A percentile compares a stretch with the other conserved stretches of the same genome.
phyloP scores from a whole-genome alignment of 2,888 invertebrate species.

The Cantharis nigra region DNA sequence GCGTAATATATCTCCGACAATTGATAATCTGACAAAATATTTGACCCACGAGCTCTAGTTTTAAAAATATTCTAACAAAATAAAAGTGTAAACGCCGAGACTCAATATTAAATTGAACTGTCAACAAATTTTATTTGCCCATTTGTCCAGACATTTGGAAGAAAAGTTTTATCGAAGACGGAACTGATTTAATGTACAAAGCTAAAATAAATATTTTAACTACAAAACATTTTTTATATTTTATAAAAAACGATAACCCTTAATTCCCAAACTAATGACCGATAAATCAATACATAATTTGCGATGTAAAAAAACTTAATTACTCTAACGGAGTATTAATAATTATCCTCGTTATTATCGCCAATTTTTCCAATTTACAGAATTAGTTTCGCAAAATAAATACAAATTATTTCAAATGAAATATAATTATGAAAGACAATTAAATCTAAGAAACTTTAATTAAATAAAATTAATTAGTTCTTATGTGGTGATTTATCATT shows the following conservation, averaged over 20 bases:
- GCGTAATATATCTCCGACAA: too few relatives aligned
- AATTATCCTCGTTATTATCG: background rate
- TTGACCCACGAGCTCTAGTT: too few relatives aligned
- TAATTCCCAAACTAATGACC: background rate
- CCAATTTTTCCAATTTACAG: background rate
- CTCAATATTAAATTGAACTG: too few relatives aligned
- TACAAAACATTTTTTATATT: background rate
- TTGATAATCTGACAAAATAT: too few relatives aligned
- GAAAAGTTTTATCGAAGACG: background rate
- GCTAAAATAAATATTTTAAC: background rate
- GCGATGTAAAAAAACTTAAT: background rate
- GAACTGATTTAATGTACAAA: background rate
- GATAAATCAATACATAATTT: background rate
- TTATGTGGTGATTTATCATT: background rate
- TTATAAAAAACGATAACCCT: background rate
- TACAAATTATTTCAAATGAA: background rate
- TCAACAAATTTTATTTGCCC: too few relatives aligned
- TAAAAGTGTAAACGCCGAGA: too few relatives aligned
- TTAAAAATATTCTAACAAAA: too few relatives aligned
- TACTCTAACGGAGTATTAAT: background rate
- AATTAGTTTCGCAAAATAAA: background rate
- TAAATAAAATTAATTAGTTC: background rate
- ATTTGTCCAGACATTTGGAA: too few relatives aligned
- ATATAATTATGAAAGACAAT: background rate
- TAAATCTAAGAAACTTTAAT: background rate